Evolutionary conservation across 1,140 invertebrate genomes (phyloP).

Genomic region (Diorhabda sublineata): DNA sequence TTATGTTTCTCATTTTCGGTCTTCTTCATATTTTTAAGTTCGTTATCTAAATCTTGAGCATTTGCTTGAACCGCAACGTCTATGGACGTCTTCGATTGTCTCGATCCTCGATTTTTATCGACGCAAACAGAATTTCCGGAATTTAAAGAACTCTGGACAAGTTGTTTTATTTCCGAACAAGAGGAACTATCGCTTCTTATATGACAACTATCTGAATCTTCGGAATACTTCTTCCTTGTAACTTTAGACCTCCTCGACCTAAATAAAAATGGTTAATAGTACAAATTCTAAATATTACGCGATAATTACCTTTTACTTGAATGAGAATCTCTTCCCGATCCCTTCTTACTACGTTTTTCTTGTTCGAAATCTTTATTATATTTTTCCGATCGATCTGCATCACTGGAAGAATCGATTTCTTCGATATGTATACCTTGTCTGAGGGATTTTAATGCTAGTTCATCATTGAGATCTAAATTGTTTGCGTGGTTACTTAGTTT

Average conservation of each 20-base stretch:
- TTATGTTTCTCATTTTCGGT: conserved; percentile 28
- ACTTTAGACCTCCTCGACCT: conserved; percentile 28
- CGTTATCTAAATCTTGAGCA: conserved; percentile 53
- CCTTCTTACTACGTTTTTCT: conserved; percentile 35
- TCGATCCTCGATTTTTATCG: conserved; percentile 40
- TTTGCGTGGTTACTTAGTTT: conserved; percentile 51
- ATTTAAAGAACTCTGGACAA: conserved; percentile 50
- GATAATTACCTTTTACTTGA: conserved; percentile 29
- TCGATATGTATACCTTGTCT: conserved; percentile 45
- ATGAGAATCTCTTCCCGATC: conserved; percentile 31
- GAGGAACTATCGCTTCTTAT: conserved; percentile 41
- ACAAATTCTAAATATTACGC: neutral
- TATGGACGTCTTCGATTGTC: conserved; percentile 43
- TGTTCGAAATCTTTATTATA: conserved; percentile 30
- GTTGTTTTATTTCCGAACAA: conserved; percentile 44
- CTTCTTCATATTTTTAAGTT: conserved; percentile 26
- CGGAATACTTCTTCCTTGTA: conserved; percentile 29
- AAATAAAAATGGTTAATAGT: neutral
- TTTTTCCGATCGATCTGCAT: conserved; percentile 26
- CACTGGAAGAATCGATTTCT: conserved; percentile 30
- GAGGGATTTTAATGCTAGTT: conserved; percentile 50
- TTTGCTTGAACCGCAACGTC: conserved; percentile 57
- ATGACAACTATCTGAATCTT: conserved; percentile 28
- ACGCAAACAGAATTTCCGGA: conserved; percentile 49
- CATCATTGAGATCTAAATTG: conserved; percentile 52